These are phyloP conservation scores for Drosophila sp. DNA, from an alignment of 1,140 invertebrate genomes.

Conservation along the genomic window DNA sequence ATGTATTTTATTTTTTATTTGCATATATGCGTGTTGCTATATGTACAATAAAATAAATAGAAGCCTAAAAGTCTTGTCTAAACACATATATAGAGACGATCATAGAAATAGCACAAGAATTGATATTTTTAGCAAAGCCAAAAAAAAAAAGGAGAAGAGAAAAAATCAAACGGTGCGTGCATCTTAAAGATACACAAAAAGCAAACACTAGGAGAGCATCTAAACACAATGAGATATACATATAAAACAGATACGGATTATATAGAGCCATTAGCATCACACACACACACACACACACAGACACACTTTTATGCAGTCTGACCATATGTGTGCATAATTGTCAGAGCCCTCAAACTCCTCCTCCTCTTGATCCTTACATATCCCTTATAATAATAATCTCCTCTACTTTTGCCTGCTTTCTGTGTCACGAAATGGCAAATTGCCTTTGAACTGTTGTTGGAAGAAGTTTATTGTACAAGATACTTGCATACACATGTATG, in stretches of 20 bases:
- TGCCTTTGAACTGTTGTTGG: conserved; percentile 1
- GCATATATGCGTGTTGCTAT: background rate
- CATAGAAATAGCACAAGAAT: conserved; percentile 20
- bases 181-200: conserved; percentile 19
- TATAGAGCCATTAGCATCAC: conserved; percentile 13
- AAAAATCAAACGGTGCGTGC: conserved; percentile 19
- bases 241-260: background rate
- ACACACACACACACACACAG: conserved; percentile 2
- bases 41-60: conserved; percentile 20
- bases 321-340: conserved; percentile 16
- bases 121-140: conserved; percentile 8
- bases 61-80: conserved; percentile 19
- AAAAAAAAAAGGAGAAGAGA: background rate
- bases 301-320: background rate
- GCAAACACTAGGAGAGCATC: conserved; percentile 1
- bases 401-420: background rate
- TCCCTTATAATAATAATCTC: conserved; percentile 1
- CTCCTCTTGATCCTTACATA: background rate
- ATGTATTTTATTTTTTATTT: background rate
- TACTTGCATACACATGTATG: background rate
- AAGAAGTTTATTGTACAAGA: background rate
- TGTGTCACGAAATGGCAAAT: conserved; percentile 12
- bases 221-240: conserved; percentile 6
- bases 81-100: conserved; percentile 12
- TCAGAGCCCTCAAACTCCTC: background rate